phyloP scores from a whole-genome alignment of 2,113 vertebrate genomes.

The Plestiodon gilberti region DNA sequence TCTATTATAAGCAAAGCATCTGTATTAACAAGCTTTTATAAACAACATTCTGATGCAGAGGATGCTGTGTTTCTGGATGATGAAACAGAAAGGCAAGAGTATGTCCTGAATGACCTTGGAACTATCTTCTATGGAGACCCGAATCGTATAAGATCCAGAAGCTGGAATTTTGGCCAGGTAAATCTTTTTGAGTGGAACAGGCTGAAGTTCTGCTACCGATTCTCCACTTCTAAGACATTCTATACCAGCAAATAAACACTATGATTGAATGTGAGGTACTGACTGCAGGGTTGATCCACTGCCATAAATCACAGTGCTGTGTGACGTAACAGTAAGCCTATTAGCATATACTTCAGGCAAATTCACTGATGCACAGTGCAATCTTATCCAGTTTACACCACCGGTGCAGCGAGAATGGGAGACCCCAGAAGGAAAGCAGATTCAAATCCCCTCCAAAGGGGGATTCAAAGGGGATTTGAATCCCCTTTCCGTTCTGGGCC shows the following conservation, averaged over 20 bases:
- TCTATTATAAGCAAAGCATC: constrained; percentile 14
- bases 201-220: neutral
- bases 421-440: no score
- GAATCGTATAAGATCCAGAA: constrained; percentile 80
- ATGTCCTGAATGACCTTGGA: constrained; percentile 90
- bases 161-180: constrained; percentile 98
- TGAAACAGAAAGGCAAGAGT: constrained; percentile 87
- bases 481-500: no score
- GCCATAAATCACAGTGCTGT: neutral
- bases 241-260: neutral
- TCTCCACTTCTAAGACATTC: neutral
- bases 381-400: neutral
- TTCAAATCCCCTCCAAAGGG: no score
- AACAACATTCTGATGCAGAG: constrained; percentile 70
- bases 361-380: neutral
- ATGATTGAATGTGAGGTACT: neutral
- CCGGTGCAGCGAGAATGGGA: no score
- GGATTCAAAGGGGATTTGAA: no score
- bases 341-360: neutral
- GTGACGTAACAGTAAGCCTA: constrained; percentile 19
- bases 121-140: constrained; percentile 88
- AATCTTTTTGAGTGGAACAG: constrained; percentile 51
- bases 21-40: constrained; percentile 41
- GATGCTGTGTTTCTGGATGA: constrained; percentile 90
- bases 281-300: constrained; percentile 47